These are phyloP conservation scores for Asobara japonica DNA, from an alignment of 1,140 invertebrate genomes.

Conservation along the genomic window DNA sequence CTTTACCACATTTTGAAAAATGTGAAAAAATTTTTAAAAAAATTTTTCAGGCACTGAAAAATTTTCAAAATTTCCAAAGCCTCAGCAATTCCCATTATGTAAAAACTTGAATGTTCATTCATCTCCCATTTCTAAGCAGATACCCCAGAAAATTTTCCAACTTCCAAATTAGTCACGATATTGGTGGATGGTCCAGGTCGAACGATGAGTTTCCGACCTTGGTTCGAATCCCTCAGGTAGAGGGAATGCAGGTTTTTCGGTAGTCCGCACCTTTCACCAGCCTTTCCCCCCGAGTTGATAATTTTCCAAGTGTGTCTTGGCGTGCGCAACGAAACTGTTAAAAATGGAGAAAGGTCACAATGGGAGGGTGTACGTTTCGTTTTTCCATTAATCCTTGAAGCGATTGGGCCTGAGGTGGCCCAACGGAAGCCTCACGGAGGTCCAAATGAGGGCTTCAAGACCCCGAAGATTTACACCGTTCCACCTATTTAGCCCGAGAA, in stretches of 20 bases:
- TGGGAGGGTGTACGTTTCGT: background rate
- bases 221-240: background rate
- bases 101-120: too few species aligned
- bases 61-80: too few species aligned
- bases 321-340: background rate
- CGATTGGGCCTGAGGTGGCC: constrained; percentile 3
- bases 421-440: constrained; percentile 2
- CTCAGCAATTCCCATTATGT: background rate
- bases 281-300: background rate
- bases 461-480: constrained; percentile 57
- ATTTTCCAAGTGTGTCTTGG: constrained; percentile 2
- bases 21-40: too few species aligned
- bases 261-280: constrained; percentile 25
- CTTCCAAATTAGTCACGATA: constrained; percentile 49
- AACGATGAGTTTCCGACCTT: constrained; percentile 40
- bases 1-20: too few species aligned
- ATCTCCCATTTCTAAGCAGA: constrained; percentile 26
- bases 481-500: constrained; percentile 39
- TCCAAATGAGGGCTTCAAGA: constrained; percentile 36
- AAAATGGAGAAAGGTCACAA: background rate
- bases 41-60: too few species aligned
- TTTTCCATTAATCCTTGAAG: constrained; percentile 18
- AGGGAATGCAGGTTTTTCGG: constrained; percentile 5
- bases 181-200: constrained; percentile 3
- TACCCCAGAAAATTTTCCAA: background rate